phyloP scores from a whole-genome alignment of 2,888 invertebrate species.

The Caenorhabditis sulstoni region DNA sequence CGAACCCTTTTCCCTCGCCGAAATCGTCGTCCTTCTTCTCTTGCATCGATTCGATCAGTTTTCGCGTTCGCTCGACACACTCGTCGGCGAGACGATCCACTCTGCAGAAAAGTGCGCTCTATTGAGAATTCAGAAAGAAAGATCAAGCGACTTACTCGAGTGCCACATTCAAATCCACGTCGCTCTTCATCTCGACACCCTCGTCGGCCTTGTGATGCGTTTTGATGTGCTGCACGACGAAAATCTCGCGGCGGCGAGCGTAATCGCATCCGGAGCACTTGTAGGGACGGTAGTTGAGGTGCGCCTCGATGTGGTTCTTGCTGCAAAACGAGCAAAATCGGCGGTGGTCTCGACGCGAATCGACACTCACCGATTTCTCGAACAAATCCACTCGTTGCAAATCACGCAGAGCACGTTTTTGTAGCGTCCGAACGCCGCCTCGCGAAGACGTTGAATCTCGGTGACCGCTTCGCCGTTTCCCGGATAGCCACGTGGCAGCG shows the following conservation, averaged over 20 bases:
- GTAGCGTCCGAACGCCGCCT: slow-evolving; percentile 45
- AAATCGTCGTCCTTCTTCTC: slow-evolving; percentile 47
- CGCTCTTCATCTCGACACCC: slow-evolving; percentile 22
- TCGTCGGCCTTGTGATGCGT: slow-evolving; percentile 20
- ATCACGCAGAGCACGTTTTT: slow-evolving; percentile 54
- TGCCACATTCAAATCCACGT: slow-evolving; percentile 28
- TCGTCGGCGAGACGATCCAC: slow-evolving; percentile 53
- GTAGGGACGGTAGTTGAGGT: slow-evolving; percentile 56
- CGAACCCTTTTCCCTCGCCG: slow-evolving; percentile 31
- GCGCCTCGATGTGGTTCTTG: slow-evolving; percentile 55
- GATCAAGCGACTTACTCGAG: slow-evolving; percentile 20
- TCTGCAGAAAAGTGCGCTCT: slow-evolving; percentile 14
- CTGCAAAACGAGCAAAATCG: slow-evolving; percentile 11
- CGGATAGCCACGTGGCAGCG: background rate
- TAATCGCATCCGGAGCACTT: slow-evolving; percentile 51
- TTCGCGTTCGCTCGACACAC: slow-evolving; percentile 38
- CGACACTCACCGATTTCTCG: slow-evolving; percentile 50
- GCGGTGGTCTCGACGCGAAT: background rate
- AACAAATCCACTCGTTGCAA: slow-evolving; percentile 59
- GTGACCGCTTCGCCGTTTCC: background rate
- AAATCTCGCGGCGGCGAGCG: slow-evolving; percentile 49
- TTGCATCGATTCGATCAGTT: slow-evolving; percentile 43
- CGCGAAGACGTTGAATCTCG: slow-evolving; percentile 50
- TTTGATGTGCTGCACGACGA: slow-evolving; percentile 50
- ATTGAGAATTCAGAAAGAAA: background rate